Base-by-base conservation (phyloP, 2,888 invertebrate species). In the Lagria hirta region DNA sequence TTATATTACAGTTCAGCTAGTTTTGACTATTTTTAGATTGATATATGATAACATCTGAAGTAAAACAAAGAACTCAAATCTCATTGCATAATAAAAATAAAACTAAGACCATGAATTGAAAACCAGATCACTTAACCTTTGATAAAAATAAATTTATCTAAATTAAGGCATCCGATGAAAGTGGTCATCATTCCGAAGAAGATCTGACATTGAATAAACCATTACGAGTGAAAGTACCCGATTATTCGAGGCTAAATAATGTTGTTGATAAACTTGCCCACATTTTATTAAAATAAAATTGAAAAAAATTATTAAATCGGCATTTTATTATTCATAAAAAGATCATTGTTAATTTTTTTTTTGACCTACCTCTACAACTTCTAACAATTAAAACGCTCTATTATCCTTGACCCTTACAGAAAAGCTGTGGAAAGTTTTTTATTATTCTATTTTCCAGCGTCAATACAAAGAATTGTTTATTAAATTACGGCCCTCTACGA, bases 121-220 rank as follows among this genome's bases (percentile, higher is more conserved):
- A 18, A 30, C 18, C 30, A 30, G 30, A 30, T 30, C 30, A 16
- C 30, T 30, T 30, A 30, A 30, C 30, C 30, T 30, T 30, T n/a
- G n/a, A n/a, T n/a, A n/a, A n/a, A n/a, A n/a, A n/a, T n/a, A n/a
- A n/a, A n/a, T n/a, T 29, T 12, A 15, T 29, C 30, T 11, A 10
- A 4, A 13, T n/a, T 3, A 28, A 28, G 5, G 13, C 13, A 12
- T n/a, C n/a, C n/a, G n/a, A n/a, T n/a, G n/a, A 27, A 27, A 17
- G 18, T 16, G 10, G 18, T 17, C 3, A 3, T 29, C 16, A 29
- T 29, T 16, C 30, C 32, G 20, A 32, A 32, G 32, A 32, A 34
- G 34, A 34, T 23, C 23, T 34, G 34, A 34, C 34, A 34, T 34
- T 34, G 34, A 34, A 23, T n/a, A 3, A 23, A n/a, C n/a, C n/a